Base-by-base conservation (phyloP, 1,140 invertebrate genomes). In the Trichoplusia ni region DNA sequence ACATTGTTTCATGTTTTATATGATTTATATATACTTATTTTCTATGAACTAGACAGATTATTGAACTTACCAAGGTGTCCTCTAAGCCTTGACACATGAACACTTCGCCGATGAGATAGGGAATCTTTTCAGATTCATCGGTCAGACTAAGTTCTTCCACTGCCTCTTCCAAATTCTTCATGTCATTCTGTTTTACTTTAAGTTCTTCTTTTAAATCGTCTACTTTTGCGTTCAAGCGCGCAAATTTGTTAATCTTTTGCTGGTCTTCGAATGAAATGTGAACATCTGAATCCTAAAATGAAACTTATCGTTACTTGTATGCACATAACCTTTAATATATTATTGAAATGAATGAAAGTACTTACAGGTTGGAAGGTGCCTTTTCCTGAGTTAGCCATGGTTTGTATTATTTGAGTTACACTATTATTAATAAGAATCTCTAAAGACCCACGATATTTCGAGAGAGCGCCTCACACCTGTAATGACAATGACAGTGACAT, bases 241-340 rank as follows among this genome's bases (percentile, higher is more conserved):
- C 98, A 91, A 99, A 99, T 87, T 95, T 95, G 86, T 99, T 99
- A 65, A 99, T 99, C 91, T 98, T 98, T 79, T 98, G 96, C 91
- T 99, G 98, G 92, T 99, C 98, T 90, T 99, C 98, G 83, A 94
- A 98, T 2, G 97, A 97, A 69, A 99, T 98, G 82, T 98, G 95
- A 58, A 98, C 96, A 92, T 99, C 97, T 53, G 94, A 95, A 77
- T 97, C 96, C 95, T 96, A 75, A 58, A 93, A 77, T 9, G 18
- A 3, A 11, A 23, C 23, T 9, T 19, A 11, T 21, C n/a, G 11
- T 2, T 23, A 37, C 5, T 37, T 4, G 21, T 19, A 7, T 31
- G 18, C 37, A 64, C 42, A 59, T 56, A 29, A 42, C 14, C 16
- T n/a, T 6, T 19, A 29, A 31, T 23, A 23, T 46, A 46, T 58